Evolutionary conservation across 2,888 invertebrate species (phyloP), one percentile per base, ranked within the genome.

Genomic region (Hybos culiciformis): DNA sequence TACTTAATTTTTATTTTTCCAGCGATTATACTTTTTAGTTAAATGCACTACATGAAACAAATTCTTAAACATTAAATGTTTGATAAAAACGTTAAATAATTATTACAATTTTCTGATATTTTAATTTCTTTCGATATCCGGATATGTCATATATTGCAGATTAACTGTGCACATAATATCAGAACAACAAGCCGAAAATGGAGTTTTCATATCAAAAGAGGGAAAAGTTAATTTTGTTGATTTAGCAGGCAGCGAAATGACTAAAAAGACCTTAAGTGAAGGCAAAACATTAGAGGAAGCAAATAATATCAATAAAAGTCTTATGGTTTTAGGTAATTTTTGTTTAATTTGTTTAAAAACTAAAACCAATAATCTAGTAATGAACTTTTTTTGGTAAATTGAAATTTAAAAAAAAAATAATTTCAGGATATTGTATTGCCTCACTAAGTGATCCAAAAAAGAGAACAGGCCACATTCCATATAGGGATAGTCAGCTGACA

Each of bases 221-320:
- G 94, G 94, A 20, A 94, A 94, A 69, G 81, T 94, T 43, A 91
- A 92, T 69, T 92, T 94, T 62, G 93, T 94, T 7, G 94, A 94
- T 66, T 70, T 94, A 46, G 94, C 94, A 1, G 93, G 94, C n/a
- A 92, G 91, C 57, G 93, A 94, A 68, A 87, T 93, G 78, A 91
- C 92, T 5, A 93, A 91, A 60, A 84, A 83, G 62, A 93, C 87
- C 0, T 78, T 80, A 53, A 87, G 83, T 60, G 84, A 81, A 55
- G 91, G 84, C 39, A 88, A 83, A 64, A 90, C 87, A 0, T 64
- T 92, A 49, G 86, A 88, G 58, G 94, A 94, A 61, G 92, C 93
- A 0, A 94, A 94, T 60, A 94, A 93, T 63, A 94, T 94, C 51
- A 94, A 94, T 61, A 87, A 91, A 61, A 93, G 92, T 59, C 73